Base-by-base conservation (phyloP, 2,888 invertebrate species). In the Xanthia icteritia region DNA sequence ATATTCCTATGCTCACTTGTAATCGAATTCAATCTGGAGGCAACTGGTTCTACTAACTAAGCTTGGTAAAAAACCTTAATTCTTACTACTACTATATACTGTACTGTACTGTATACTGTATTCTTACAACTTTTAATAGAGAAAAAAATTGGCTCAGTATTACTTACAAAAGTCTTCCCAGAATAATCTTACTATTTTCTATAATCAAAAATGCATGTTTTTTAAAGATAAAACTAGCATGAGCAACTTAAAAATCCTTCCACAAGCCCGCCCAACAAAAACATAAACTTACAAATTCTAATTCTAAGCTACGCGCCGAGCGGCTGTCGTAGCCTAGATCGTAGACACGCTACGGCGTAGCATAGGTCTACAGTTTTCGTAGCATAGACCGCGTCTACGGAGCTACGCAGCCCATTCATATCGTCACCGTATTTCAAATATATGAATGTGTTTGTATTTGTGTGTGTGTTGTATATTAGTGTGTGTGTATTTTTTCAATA, bases 291-390 rank as follows among this genome's bases (percentile, higher is more conserved):
- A 17, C 8, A 58, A 20, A 42, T 39, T 36, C 61, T 42, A 64
- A 76, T 66, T 75, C 39, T 73, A 74, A 58, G 74, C 86, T 83
- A 82, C 81, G 76, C 81, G 54, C 65, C 64, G 65, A 65, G 66
- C 61, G 72, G 61, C 58, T 36, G 54, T 73, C 84, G 84, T 85
- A 82, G 87, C 87, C 69, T 89, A 89, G 88, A 89, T 76, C 86
- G 89, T 77, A 84, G 80, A 90, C 89, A 87, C 83, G 88, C 92
- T 93, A 92, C 91, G 90, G 20, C 90, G 92, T 92, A 92, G 78
- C 85, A 4, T 60, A 61, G 23, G 81, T 91, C 90, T 87, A 89
- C 89, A 90, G 90, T 88, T 88, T 87, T 86, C 91, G 92, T 92
- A 92, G 92, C 90, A 87, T 89, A 89, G 89, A 85, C 51, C 54